Evolutionary conservation across 2,797 vertebrate species (phyloP).

Genomic region (Sebastes reedi): DNA sequence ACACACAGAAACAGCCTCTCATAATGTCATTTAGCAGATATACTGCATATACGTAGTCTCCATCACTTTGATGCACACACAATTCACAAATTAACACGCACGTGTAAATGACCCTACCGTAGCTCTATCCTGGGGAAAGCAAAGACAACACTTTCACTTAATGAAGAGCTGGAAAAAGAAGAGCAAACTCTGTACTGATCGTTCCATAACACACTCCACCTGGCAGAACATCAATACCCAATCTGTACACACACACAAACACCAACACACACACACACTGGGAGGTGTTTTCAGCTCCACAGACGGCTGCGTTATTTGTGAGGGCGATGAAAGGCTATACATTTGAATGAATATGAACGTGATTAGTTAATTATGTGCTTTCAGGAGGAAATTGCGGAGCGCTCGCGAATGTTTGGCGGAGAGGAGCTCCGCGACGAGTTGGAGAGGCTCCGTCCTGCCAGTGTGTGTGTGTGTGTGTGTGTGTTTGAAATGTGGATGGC

Average conservation of each 20-base stretch:
- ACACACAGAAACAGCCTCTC: slow-evolving; percentile 45
- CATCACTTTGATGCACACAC: neutral
- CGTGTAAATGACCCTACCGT: slow-evolving; percentile 11
- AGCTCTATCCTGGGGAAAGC: slow-evolving; percentile 6
- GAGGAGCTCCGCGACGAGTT: slow-evolving; percentile 18
- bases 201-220: slow-evolving; percentile 59
- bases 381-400: slow-evolving; percentile 59
- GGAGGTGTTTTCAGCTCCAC: slow-evolving; percentile 16
- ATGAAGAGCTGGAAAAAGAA: slow-evolving; percentile 48
- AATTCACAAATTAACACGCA: neutral
- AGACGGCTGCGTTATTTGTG: slow-evolving; percentile 38
- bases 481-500: slow-evolving; percentile 29
- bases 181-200: slow-evolving; percentile 50
- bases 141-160: slow-evolving; percentile 32
- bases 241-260: slow-evolving; percentile 35
- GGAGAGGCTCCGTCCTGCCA: slow-evolving; percentile 20
- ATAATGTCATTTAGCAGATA: slow-evolving; percentile 45
- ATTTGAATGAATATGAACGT: slow-evolving; percentile 63
- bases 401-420: slow-evolving; percentile 34
- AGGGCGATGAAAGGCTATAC: slow-evolving; percentile 56
- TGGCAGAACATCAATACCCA: slow-evolving; percentile 71
- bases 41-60: neutral
- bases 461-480: neutral
- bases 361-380: slow-evolving; percentile 76
- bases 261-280: slow-evolving; percentile 11